Evolutionary conservation across 2,888 invertebrate genomes (phyloP).

Genomic region (Dyspetes luteomarginatus): DNA sequence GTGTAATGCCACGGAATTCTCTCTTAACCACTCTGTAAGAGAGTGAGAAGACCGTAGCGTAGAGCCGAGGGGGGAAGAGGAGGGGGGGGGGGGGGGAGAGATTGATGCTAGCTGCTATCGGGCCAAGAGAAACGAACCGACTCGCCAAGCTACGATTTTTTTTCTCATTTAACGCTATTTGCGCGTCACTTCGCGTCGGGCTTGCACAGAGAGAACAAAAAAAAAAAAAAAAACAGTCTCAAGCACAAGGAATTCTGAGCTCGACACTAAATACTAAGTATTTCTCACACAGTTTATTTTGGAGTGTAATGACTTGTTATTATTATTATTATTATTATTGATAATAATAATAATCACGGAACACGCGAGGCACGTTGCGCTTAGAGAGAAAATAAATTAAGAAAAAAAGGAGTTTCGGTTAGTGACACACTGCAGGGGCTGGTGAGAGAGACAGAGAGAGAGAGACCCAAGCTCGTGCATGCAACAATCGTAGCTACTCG

Average conservation of each 20-base stretch:
- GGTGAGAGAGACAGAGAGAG: neutral
- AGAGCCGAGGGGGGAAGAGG: constrained; percentile 7
- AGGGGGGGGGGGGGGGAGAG: neutral
- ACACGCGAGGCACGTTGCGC: neutral
- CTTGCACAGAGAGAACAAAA: neutral
- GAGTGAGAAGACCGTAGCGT: constrained; percentile 35
- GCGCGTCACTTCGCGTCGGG: neutral
- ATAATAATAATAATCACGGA: neutral
- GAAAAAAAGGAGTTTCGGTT: neutral
- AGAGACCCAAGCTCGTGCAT: neutral
- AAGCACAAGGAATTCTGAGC: constrained; percentile 2
- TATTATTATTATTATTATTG: no score
- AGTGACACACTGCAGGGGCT: neutral
- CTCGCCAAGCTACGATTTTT: constrained; percentile 21
- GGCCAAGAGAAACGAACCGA: constrained; percentile 2
- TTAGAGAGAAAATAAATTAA: neutral
- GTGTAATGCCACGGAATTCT: constrained; percentile 41
- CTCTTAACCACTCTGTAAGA: constrained; percentile 32
- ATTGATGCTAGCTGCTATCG: constrained; percentile 35
- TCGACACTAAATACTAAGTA: neutral
- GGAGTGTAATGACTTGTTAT: neutral
- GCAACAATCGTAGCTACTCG: neutral
- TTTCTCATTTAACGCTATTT: neutral
- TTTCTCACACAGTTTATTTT: neutral
- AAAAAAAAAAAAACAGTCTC: neutral